Conservation (phyloP, 35 echinoderm and acorn worm genomes). For the Anneissia japonica region DNA sequence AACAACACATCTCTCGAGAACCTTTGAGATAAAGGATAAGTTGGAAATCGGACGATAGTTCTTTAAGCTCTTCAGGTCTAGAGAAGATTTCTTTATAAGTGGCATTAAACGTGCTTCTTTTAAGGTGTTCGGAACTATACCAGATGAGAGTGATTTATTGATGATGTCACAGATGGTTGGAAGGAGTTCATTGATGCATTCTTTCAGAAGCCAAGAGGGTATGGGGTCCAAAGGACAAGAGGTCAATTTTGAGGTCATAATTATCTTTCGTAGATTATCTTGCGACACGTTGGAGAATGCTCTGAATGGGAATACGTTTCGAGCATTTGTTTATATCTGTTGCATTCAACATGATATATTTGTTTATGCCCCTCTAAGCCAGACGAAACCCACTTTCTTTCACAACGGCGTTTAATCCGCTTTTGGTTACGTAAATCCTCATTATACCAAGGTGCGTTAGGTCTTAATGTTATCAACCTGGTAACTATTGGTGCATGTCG, state of each 20-base stretch:
- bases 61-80: not conserved
- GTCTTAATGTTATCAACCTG: constrained; percentile 5
- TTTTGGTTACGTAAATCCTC: constrained; percentile 13
- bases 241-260: not conserved
- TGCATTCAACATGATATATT: constrained; percentile 4
- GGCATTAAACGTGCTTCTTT: not conserved
- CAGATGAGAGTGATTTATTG: not conserved
- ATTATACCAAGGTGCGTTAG: constrained; percentile 41
- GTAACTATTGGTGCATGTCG: constrained; percentile 28
- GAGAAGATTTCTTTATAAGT: not conserved
- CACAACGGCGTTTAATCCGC: constrained; percentile 29
- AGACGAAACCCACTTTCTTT: constrained; percentile 24
- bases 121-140: not conserved
- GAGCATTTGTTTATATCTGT: not conserved
- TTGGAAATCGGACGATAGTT: constrained; percentile 9
- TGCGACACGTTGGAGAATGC: not conserved
- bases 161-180: not conserved
- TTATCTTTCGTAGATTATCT: constrained; percentile 4
- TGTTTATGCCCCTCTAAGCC: constrained; percentile 27
- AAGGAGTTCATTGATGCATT: not conserved
- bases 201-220: not conserved
- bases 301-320: not conserved
- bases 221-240: not conserved
- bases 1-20: too few species aligned
- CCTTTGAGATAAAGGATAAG: not conserved